Conservation (phyloP, 2,888 invertebrate species). For the Eremobia ochroleuca region DNA sequence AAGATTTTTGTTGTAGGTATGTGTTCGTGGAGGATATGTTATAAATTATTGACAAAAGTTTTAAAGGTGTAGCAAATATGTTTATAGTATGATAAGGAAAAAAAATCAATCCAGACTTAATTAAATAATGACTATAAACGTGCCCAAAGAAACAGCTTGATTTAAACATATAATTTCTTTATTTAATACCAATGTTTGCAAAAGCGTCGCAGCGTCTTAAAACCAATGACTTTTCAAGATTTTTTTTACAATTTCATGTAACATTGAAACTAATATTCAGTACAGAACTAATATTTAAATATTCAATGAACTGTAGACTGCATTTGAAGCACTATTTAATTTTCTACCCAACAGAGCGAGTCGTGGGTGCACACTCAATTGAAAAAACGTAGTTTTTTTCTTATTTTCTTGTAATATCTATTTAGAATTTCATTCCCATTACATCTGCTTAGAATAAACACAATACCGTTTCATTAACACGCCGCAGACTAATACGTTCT, state of each 20-base stretch:
- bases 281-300: conserved; percentile 35
- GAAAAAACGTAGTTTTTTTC: conserved; percentile 25
- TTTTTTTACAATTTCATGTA: too few species aligned
- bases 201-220: background rate
- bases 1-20: background rate
- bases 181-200: conserved; percentile 4
- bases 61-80: background rate
- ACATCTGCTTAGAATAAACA: conserved; percentile 19
- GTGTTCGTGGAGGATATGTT: background rate
- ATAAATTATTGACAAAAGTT: background rate
- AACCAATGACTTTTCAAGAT: background rate
- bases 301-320: conserved; percentile 29
- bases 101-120: background rate
- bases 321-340: conserved; percentile 49
- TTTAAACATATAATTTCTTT: background rate
- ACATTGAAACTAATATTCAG: background rate
- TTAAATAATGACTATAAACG: background rate
- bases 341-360: conserved; percentile 30
- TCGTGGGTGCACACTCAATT: conserved; percentile 19
- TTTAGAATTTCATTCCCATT: conserved; percentile 39
- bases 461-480: conserved; percentile 17
- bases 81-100: background rate
- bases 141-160: background rate
- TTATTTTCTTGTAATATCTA: conserved; percentile 25
- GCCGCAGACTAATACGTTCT: conserved; percentile 2